These are phyloP conservation scores for Hipparchia sbordonii DNA, from an alignment of 2,888 invertebrate genomes.

Conservation along the genomic window DNA sequence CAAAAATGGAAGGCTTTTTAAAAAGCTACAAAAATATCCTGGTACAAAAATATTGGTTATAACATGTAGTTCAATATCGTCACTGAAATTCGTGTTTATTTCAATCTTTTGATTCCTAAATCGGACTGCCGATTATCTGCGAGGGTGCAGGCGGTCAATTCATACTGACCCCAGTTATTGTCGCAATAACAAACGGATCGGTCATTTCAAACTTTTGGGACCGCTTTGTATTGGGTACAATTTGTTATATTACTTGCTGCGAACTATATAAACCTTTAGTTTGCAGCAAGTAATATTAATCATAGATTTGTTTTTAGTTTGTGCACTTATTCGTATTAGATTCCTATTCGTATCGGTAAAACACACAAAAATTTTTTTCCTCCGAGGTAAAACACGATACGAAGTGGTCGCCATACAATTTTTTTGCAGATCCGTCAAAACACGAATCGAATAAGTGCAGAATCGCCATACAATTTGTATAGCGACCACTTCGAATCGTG, in stretches of 20 bases:
- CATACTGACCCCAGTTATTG: slow-evolving; percentile 50
- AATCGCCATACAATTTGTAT: no score
- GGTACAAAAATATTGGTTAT: neutral
- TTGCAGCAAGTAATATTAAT: neutral
- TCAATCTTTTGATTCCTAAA: slow-evolving; percentile 20
- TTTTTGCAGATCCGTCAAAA: no score
- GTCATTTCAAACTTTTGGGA: slow-evolving; percentile 24
- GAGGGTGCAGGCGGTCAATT: slow-evolving; percentile 54
- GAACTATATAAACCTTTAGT: slow-evolving; percentile 2
- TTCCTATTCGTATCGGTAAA: no score
- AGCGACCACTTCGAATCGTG: no score
- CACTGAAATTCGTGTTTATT: slow-evolving; percentile 1
- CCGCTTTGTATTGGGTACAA: slow-evolving; percentile 19
- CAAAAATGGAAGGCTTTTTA: slow-evolving; percentile 10
- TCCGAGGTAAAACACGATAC: no score
- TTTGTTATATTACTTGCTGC: slow-evolving; percentile 15
- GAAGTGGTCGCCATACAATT: no score
- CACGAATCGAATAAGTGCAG: no score
- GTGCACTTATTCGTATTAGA: no score
- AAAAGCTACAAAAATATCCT: slow-evolving; percentile 36
- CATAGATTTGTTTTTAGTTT: neutral
- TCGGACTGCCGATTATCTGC: slow-evolving; percentile 59
- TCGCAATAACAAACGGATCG: slow-evolving; percentile 40
- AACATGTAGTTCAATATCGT: neutral
- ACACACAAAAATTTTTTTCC: no score